A percentile compares a stretch with the other conserved stretches of the same genome.
Conservation (phyloP, 2,113 vertebrate genomes). For the Helogale parvula region DNA sequence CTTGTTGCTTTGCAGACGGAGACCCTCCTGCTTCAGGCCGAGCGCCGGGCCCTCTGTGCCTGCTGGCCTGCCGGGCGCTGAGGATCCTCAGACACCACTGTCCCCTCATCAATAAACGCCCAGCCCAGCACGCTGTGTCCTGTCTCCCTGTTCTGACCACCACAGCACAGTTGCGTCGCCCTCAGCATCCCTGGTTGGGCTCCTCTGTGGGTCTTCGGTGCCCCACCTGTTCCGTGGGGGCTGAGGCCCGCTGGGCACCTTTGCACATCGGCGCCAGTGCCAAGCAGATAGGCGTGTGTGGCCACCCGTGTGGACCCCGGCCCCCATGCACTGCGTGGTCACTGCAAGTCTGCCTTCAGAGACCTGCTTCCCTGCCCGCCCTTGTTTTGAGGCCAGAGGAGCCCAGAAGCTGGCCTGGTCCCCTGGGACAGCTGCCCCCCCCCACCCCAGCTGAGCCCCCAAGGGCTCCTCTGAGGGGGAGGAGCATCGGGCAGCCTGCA, state of each 20-base stretch:
- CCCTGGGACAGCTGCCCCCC: too few relatives aligned
- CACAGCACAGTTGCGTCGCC: fast-evolving
- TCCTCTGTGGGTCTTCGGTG: neutral
- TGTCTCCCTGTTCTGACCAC: neutral
- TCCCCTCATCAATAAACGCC: slow-evolving; percentile 63
- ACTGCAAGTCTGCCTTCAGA: fast-evolving
- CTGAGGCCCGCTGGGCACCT: too few relatives aligned
- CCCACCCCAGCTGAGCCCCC: fast-evolving
- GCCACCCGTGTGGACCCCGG: fast-evolving
- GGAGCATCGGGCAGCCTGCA: too few relatives aligned
- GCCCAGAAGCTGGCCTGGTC: neutral
- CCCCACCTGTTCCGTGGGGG: neutral
- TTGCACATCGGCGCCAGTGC: fast-evolving
- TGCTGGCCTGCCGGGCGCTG: slow-evolving; percentile 90
- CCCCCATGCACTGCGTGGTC: fast-evolving
- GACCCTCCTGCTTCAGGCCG: slow-evolving; percentile 92
- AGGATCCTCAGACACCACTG: neutral
- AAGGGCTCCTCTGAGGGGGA: neutral
- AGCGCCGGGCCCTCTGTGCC: slow-evolving; percentile 94
- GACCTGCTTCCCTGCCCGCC: neutral
- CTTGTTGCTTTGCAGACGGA: slow-evolving; percentile 89
- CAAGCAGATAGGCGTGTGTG: fast-evolving
- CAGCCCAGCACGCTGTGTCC: neutral
- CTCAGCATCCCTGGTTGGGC: neutral
- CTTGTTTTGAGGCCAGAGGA: neutral